These are phyloP conservation scores for Microtus ochrogaster DNA, from an alignment of 2,113 vertebrate species.

Conservation along the genomic window DNA sequence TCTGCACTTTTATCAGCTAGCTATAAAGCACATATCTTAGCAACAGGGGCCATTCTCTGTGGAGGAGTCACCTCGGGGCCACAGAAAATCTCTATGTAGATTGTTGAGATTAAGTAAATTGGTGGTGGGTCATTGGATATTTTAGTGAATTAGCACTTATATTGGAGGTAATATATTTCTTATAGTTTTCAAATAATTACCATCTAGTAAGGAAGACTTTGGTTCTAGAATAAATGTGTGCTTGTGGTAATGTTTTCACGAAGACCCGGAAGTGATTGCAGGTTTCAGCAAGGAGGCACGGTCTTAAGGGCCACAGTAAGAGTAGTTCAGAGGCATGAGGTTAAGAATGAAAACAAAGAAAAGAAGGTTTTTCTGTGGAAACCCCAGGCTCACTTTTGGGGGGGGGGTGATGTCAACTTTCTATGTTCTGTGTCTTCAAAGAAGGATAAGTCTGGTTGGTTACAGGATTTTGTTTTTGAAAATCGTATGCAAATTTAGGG, in stretches of 20 bases:
- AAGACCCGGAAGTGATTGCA: background rate
- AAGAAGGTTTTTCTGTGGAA: background rate
- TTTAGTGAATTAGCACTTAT: slow-evolving; percentile 36
- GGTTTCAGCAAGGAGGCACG: background rate
- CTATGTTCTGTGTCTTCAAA: background rate
- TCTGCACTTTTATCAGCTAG: background rate
- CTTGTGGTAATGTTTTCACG: background rate
- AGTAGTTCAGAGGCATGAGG: background rate
- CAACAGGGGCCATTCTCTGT: background rate
- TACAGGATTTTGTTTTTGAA: background rate
- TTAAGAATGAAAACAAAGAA: background rate
- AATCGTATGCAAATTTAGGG: background rate
- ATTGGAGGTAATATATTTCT: background rate
- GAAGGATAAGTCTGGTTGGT: background rate
- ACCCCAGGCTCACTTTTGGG: background rate
- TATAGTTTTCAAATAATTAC: slow-evolving; percentile 7
- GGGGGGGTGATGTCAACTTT: background rate
- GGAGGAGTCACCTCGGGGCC: background rate
- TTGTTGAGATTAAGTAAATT: background rate
- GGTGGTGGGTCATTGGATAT: background rate
- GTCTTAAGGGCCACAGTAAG: background rate
- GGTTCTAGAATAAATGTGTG: slow-evolving; percentile 3
- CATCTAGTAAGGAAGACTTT: background rate
- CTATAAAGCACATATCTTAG: background rate
- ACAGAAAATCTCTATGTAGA: background rate